Evolutionary conservation across 2,113 vertebrate species (phyloP), one percentile per base, ranked within the genome.

Genomic region (Callocephalon fimbriatum): DNA sequence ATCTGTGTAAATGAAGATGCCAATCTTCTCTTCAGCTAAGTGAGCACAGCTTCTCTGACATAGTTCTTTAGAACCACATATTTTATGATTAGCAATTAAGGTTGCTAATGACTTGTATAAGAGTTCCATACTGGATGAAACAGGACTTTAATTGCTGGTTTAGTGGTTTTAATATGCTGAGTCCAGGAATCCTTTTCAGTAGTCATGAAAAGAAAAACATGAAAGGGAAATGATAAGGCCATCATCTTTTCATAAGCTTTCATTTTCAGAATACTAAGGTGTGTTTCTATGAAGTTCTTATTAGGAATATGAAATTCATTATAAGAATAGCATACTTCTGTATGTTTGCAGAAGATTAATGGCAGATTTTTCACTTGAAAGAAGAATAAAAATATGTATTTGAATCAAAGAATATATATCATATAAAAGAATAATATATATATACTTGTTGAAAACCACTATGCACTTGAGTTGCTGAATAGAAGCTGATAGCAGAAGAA

Each of bases 291-390:
- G 74, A 93, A 95, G 66, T 76, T 82, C 80, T 88, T 83, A 19
- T n/a, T 73, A 73, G 38, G 93, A 95, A 96, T 87, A n/a, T 53
- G 22, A 91, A 95, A 94, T 95, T 93, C 93, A 93, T 97, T 94
- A 86, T 54, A 91, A 94, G 84, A 89, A 74, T 71, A 82, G 22
- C 9, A 18, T 67, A 23, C 29, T 79, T 90, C 37, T 67, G 58
- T 54, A 37, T 91, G 58, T 80, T 97, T 61, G 90, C 37, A 40
- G 63, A 94, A 97, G 84, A 88, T 89, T 89, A 93, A 90, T 10
- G 8, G 65, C 91, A 94, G 78, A 89, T 54, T 62, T 47, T 72
- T 88, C 65, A 48, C 10, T 71, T 44, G 65, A 86, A 66, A 23
- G 31, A 90, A 68, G 58, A 80, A 73, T 25, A 23, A 70, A 38